Percentiles rank a stretch among this genome's conserved stretches.
These are phyloP conservation scores for Tenthredo scrophulariae DNA, from an alignment of 2,888 invertebrate species.

Conservation along the genomic window DNA sequence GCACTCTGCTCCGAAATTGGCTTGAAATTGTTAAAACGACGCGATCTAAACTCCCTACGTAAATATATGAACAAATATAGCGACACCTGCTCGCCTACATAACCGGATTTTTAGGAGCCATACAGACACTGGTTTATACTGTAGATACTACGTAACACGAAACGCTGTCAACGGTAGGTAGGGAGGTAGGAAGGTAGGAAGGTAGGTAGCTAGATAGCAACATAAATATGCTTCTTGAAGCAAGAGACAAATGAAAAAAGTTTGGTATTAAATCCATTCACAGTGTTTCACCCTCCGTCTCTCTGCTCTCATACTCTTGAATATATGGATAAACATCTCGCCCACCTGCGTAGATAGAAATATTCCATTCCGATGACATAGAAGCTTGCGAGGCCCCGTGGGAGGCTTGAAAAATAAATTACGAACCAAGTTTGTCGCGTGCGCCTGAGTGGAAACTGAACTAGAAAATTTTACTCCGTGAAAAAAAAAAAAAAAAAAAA, in stretches of 20 bases:
- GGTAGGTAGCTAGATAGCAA: not conserved
- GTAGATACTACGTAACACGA: slow-evolving; percentile 1
- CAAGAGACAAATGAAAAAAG: slow-evolving; percentile 22
- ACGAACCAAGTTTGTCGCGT: not conserved
- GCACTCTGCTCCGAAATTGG: slow-evolving; percentile 18
- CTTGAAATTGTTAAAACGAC: slow-evolving; percentile 22
- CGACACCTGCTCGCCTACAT: not conserved
- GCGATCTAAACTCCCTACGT: slow-evolving; percentile 12
- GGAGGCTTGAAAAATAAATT: slow-evolving; percentile 46
- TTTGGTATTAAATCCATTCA: slow-evolving; percentile 51
- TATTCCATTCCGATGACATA: not conserved
- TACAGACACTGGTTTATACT: slow-evolving; percentile 7
- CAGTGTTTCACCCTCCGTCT: not conserved
- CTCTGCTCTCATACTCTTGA: not conserved
- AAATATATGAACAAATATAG: not conserved
- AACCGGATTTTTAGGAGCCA: slow-evolving; percentile 20
- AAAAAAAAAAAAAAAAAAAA: not conserved
- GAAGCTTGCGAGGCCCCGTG: not conserved
- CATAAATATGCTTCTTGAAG: slow-evolving; percentile 10
- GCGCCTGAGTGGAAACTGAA: slow-evolving; percentile 2
- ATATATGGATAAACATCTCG: slow-evolving; percentile 23
- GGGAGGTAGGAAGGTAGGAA: not conserved
- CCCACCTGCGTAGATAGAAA: slow-evolving; percentile 29
- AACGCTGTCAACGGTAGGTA: not conserved
- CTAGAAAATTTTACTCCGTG: not conserved